These are phyloP conservation scores for Pristionchus maxplancki DNA, from an alignment of 2,888 invertebrate genomes.

Conservation along the genomic window DNA sequence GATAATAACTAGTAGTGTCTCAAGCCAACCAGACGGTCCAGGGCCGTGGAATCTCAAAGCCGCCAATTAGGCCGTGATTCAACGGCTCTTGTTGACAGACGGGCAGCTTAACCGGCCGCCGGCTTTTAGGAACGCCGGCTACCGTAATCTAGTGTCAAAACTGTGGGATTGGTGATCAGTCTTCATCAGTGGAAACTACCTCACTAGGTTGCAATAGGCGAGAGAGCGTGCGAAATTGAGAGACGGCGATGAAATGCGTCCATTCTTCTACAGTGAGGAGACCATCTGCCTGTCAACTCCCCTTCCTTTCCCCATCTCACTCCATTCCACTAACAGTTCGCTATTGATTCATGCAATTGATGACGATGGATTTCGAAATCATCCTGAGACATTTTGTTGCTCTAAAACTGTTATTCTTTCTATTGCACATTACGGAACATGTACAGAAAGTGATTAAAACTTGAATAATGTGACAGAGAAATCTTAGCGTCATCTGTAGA, in stretches of 20 bases:
- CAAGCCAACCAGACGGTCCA: slow-evolving; percentile 17
- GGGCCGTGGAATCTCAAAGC: neutral
- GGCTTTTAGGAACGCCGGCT: neutral
- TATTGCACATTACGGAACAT: too few relatives aligned
- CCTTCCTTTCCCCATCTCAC: neutral
- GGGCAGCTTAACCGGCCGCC: neutral
- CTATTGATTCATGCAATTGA: neutral
- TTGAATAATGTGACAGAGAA: too few relatives aligned
- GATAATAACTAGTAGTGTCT: slow-evolving; percentile 22
- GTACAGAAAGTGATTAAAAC: too few relatives aligned
- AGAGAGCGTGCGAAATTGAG: slow-evolving; percentile 5
- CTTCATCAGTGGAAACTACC: neutral
- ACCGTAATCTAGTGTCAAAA: neutral
- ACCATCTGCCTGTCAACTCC: slow-evolving; percentile 39
- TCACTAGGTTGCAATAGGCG: neutral
- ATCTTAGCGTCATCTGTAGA: neutral
- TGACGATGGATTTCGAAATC: neutral
- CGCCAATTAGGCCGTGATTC: slow-evolving; percentile 41
- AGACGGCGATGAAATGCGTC: neutral
- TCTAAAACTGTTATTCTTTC: too few relatives aligned
- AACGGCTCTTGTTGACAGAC: slow-evolving; percentile 13
- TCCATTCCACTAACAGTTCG: slow-evolving; percentile 6
- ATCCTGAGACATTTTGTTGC: too few relatives aligned
- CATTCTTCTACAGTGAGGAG: neutral
- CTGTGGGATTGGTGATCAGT: neutral